Evolutionary conservation across 2,113 vertebrate genomes (phyloP).

Genomic region (chimpanzee (Pan troglodytes)): DNA sequence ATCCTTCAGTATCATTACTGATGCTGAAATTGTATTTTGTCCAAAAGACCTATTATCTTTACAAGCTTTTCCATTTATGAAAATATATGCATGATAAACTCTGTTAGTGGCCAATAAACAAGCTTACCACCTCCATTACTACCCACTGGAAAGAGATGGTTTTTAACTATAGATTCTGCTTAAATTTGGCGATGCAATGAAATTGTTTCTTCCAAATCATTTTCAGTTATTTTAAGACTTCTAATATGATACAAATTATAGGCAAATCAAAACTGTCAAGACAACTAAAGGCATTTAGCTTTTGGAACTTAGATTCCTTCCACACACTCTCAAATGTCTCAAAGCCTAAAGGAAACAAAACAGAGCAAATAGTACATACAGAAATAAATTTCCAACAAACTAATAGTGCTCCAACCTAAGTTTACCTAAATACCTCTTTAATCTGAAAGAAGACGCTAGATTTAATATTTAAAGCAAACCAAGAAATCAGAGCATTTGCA

Average conservation of each 20-base stretch:
- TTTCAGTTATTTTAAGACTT: slow-evolving; percentile 52
- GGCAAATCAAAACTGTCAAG: slow-evolving; percentile 66
- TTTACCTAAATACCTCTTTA: slow-evolving; percentile 29
- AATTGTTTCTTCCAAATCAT: not conserved
- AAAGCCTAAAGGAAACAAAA: slow-evolving; percentile 51
- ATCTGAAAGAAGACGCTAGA: slow-evolving; percentile 62
- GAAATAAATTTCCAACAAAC: not conserved
- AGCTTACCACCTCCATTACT: not conserved
- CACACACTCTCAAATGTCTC: slow-evolving; percentile 35
- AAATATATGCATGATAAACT: not conserved
- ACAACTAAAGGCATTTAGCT: slow-evolving; percentile 53
- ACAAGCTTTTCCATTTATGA: not conserved
- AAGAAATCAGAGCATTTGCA: slow-evolving; percentile 62
- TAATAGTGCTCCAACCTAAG: not conserved
- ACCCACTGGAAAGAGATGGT: not conserved
- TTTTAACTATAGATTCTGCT: not conserved
- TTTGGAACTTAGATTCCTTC: not conserved
- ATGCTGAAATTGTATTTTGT: not conserved
- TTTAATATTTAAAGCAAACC: slow-evolving; percentile 74
- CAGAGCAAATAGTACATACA: not conserved
- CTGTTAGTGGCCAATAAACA: not conserved
- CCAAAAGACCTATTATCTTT: not conserved
- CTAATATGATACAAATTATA: slow-evolving; percentile 37
- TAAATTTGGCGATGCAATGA: slow-evolving; percentile 11
- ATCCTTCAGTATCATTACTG: not conserved